phyloP scores from a whole-genome alignment of 2,113 vertebrate species.

The Choloepus hoffmanni region DNA sequence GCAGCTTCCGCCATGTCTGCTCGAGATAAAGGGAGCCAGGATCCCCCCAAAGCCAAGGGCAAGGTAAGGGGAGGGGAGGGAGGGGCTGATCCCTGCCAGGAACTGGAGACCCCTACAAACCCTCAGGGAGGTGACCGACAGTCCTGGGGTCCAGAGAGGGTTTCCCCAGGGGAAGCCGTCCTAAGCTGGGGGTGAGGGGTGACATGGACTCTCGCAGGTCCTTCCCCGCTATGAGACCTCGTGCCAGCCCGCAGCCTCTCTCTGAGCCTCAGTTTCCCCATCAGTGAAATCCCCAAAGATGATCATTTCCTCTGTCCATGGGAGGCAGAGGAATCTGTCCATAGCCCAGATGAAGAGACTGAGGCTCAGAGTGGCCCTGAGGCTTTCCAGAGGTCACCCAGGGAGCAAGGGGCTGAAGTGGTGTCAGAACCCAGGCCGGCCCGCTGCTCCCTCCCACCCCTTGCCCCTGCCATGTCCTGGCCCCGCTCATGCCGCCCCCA shows the following conservation, averaged over 20 bases:
- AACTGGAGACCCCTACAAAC: background rate
- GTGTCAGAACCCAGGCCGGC: background rate
- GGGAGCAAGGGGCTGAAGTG: background rate
- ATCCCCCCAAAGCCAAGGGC: conserved; percentile 70
- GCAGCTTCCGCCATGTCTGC: conserved; percentile 68
- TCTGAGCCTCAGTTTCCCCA: conserved; percentile 29
- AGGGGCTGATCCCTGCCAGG: too few species aligned
- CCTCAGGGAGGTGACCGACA: background rate
- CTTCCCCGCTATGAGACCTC: background rate
- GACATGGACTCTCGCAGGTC: background rate
- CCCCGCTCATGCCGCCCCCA: background rate
- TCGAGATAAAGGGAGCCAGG: conserved; percentile 5
- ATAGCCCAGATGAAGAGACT: background rate
- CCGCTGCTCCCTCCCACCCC: background rate
- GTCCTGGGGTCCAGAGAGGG: too few species aligned
- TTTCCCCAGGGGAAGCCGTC: background rate
- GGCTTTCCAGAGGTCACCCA: background rate
- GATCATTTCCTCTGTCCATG: background rate
- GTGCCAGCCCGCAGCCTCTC: background rate
- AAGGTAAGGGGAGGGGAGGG: conserved; percentile 61
- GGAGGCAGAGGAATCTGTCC: background rate
- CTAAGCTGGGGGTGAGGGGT: background rate
- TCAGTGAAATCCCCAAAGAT: background rate
- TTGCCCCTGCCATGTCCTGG: fast-evolving
- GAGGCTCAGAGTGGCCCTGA: background rate